A percentile compares a stretch with the other conserved stretches of the same genome.
phyloP scores from a whole-genome alignment of 30 jellyfish, hydroid and myxozoan species.

The Aurelia coerulea region DNA sequence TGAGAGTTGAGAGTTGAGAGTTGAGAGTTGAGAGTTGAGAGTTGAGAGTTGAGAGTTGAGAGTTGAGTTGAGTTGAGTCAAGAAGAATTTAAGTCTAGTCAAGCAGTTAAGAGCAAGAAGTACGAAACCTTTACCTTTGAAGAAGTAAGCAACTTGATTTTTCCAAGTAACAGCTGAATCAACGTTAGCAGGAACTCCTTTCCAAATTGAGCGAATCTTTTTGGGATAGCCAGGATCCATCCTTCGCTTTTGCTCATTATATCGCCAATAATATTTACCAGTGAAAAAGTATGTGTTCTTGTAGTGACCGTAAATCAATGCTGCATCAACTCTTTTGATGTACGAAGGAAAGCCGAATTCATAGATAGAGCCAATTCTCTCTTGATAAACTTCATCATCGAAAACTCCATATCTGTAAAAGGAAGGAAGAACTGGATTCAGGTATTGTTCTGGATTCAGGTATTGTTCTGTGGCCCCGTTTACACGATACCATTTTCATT shows the following conservation, averaged over 20 bases:
- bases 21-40: no score
- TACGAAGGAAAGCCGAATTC: conserved; percentile 68
- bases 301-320: conserved; percentile 60
- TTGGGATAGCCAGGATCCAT: conserved; percentile 83
- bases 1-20: no score
- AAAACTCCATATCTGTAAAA: conserved; percentile 33
- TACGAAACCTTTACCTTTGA: conserved; percentile 70
- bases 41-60: no score
- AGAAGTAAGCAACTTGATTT: conserved; percentile 65
- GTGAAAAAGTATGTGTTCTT: conserved; percentile 78
- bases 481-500: no score
- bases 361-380: conserved; percentile 41
- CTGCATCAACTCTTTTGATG: conserved; percentile 83
- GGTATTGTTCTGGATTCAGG: no score
- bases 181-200: conserved; percentile 69
- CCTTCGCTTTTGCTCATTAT: conserved; percentile 27
- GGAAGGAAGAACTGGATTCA: background rate
- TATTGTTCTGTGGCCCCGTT: no score
- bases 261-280: conserved; percentile 78
- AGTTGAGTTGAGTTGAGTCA: no score
- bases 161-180: conserved; percentile 87
- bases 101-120: background rate
- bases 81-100: background rate
- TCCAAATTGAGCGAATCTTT: conserved; percentile 69
- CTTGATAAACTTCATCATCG: background rate